Evolutionary conservation across 2,797 vertebrate species (phyloP), one percentile per base, ranked within the genome.

Genomic region (Holocentrus rufus): DNA sequence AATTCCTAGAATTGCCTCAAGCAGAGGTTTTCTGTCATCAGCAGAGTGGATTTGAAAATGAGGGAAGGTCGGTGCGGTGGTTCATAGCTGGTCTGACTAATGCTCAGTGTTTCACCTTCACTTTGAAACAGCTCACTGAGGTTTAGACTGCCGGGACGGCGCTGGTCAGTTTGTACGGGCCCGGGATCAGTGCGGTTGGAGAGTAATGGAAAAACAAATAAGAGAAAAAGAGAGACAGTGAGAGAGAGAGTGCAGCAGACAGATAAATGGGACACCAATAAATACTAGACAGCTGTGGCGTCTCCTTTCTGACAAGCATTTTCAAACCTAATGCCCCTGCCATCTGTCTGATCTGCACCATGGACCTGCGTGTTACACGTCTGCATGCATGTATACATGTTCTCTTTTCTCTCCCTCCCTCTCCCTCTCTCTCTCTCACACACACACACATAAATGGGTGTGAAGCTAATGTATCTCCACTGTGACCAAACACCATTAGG

Each of bases 231-330:
- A 75, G 79, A 75, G 55, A 47, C 46, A 59, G 69, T 65, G 77
- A 68, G 56, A 77, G 61, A 76, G 77, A 77, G 61, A 76, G 77
- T 76, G 67, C 79, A 79, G 79, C 77, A 84, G 65, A 56, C 69
- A 74, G 72, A 78, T 81, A 59, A 84, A 85, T 66, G 65, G 78
- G 50, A 42, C 65, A 72, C 44, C 77, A 65, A 81, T 79, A 73
- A 82, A 87, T 72, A 82, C 14, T 1, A 50, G 66, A 69, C 71
- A 84, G 86, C 81, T 84, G 84, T 58, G 74, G 68, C 82, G 70
- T 39, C 0, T 59, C 50, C 55, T 77, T 65, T 84, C 60, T 84
- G 78, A 78, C 2, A 63, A 86, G 80, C 67, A 62, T 23, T 70
- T 85, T 81, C 46, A 76, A 81, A 72, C 53, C 55, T 74, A 69